These are phyloP conservation scores for Xenus cinereus DNA, from an alignment of 2,113 vertebrate genomes.

Conservation along the genomic window DNA sequence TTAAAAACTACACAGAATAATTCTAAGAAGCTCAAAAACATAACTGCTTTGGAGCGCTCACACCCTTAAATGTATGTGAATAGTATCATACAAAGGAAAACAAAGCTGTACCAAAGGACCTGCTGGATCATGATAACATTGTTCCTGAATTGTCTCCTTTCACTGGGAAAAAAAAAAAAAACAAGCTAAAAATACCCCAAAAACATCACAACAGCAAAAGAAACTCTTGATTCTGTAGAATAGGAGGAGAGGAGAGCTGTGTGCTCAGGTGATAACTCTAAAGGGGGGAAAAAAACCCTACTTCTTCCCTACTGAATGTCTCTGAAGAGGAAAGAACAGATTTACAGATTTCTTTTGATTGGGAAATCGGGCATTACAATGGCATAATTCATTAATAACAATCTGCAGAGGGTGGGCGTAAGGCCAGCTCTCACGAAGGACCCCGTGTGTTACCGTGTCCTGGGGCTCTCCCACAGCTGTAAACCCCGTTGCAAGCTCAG, in stretches of 20 bases:
- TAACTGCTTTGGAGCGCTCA: background rate
- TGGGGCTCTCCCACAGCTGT: too few species aligned
- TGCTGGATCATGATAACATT: slow-evolving; percentile 14
- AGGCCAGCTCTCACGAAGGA: too few species aligned
- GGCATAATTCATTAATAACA: too few species aligned
- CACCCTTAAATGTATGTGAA: background rate
- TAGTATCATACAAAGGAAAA: background rate
- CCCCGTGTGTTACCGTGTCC: too few species aligned
- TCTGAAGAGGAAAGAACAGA: background rate
- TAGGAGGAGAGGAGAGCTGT: background rate
- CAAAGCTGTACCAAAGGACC: background rate
- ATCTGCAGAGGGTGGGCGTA: background rate
- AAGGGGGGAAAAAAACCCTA: too few species aligned
- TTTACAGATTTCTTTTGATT: too few species aligned
- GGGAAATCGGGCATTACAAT: background rate
- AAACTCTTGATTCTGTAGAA: background rate
- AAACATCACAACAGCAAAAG: background rate
- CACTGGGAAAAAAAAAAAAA: background rate
- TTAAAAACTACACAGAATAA: background rate
- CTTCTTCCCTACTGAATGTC: too few species aligned
- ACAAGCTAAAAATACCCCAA: background rate
- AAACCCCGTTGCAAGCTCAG: too few species aligned
- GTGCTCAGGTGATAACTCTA: too few species aligned
- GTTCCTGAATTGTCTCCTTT: background rate
- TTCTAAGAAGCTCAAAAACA: background rate